phyloP scores from a whole-genome alignment of 2,113 vertebrate genomes.

The Sus scrofa region T2T-Sscrofa CM000827.6:110607501-110608000 shows the following conservation, averaged over 20 bases:
- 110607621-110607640: neutral
- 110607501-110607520: neutral
- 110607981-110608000: too few relatives aligned
- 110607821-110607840: too few relatives aligned
- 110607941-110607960: too few relatives aligned
- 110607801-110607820: too few relatives aligned
- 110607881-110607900: too few relatives aligned
- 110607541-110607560: neutral
- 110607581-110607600: neutral
- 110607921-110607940: too few relatives aligned
- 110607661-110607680: neutral
- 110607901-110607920: too few relatives aligned
- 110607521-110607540: neutral
- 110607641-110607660: neutral
- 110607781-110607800: too few relatives aligned
- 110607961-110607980: too few relatives aligned
- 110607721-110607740: neutral
- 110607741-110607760: slow-evolving; percentile 9
- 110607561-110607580: neutral
- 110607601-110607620: neutral
- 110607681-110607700: neutral
- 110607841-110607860: too few relatives aligned
- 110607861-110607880: too few relatives aligned
- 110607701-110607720: neutral
- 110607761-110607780: neutral